Evolutionary conservation across 2,113 vertebrate genomes (phyloP).

Genomic region (Tetrax tetrax): DNA sequence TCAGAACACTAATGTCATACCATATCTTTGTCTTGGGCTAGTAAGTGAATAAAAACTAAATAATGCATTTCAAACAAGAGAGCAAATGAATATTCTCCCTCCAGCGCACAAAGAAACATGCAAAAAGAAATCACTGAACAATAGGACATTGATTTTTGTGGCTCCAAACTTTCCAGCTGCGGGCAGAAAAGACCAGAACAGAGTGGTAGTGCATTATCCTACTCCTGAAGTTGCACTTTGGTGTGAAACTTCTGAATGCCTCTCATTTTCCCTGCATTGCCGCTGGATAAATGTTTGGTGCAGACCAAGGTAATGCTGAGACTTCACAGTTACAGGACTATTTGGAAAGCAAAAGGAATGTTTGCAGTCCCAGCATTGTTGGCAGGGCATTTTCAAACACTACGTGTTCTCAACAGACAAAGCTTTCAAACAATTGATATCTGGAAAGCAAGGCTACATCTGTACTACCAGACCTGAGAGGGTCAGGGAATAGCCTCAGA

Average conservation of each 20-base stretch:
- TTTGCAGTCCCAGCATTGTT: background rate
- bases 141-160: constrained; percentile 63
- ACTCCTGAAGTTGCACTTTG: background rate
- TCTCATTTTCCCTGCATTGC: background rate
- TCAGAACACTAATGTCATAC: constrained; percentile 55
- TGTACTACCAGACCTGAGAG: background rate
- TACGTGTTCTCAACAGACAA: background rate
- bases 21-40: constrained; percentile 40
- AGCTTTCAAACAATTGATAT: background rate
- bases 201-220: background rate
- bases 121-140: constrained; percentile 53
- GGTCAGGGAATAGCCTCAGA: background rate
- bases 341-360: background rate
- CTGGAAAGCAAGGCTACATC: background rate
- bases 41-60: constrained; percentile 64
- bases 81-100: constrained; percentile 50
- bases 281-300: background rate
- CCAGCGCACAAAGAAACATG: constrained; percentile 24
- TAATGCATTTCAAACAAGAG: constrained; percentile 54
- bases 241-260: background rate
- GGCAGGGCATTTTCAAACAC: background rate
- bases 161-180: constrained; percentile 39
- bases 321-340: background rate
- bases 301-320: background rate
- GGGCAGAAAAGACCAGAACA: constrained; percentile 5